These are phyloP conservation scores for Tichodroma muraria DNA, from an alignment of 2,113 vertebrate genomes.

Conservation along the genomic window DNA sequence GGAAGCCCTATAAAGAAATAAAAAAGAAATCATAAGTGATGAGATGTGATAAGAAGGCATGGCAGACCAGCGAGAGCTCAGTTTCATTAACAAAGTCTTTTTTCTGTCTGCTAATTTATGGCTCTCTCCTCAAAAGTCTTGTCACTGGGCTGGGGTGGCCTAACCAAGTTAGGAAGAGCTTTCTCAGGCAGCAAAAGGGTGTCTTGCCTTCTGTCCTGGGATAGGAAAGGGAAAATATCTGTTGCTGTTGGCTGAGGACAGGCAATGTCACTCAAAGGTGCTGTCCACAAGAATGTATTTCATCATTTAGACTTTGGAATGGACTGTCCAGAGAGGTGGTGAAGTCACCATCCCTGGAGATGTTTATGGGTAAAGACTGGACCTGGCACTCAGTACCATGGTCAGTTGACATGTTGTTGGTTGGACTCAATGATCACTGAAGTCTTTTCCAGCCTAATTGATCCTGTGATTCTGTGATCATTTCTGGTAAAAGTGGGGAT, in stretches of 20 bases:
- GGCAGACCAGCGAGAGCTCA: neutral
- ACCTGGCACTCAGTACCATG: neutral
- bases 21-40: neutral
- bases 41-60: neutral
- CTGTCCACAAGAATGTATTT: neutral
- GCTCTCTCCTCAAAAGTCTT: neutral
- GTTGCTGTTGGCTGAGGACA: neutral
- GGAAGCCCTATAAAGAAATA: neutral
- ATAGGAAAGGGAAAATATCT: neutral
- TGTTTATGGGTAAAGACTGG: neutral
- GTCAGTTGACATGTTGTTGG: neutral
- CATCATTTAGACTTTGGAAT: neutral
- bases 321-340: neutral
- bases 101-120: neutral
- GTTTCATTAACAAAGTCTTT: neutral
- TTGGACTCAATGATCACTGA: neutral
- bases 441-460: neutral
- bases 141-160: neutral
- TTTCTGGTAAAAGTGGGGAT: neutral
- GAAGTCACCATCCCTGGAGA: neutral
- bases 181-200: neutral
- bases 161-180: neutral
- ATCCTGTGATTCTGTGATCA: neutral
- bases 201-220: neutral
- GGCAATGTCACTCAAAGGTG: neutral